Evolutionary conservation across 2,888 invertebrate species (phyloP).

Genomic region (Perizoma flavofasciatum): DNA sequence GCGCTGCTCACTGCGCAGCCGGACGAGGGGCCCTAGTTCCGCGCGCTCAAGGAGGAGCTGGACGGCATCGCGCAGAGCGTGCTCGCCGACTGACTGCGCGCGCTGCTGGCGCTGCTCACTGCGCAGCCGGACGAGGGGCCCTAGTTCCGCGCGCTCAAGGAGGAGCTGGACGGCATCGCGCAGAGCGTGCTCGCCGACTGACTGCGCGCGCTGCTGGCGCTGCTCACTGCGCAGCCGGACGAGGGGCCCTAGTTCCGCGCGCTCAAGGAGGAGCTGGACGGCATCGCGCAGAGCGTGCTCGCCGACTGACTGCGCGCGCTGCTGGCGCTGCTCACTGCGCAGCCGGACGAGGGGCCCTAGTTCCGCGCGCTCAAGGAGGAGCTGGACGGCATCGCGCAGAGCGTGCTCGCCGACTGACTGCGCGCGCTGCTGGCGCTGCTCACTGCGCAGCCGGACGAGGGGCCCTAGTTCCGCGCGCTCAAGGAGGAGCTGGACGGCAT

Average conservation of each 20-base stretch:
- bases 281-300: constrained; percentile 88
- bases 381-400: constrained; percentile 89
- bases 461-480: constrained; percentile 93
- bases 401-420: constrained; percentile 84
- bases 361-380: constrained; percentile 94
- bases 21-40: constrained; percentile 94
- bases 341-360: constrained; percentile 93
- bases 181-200: constrained; percentile 87
- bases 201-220: constrained; percentile 74
- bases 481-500: constrained; percentile 91
- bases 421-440: constrained; percentile 76
- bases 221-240: constrained; percentile 85
- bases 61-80: constrained; percentile 89
- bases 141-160: constrained; percentile 93
- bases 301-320: constrained; percentile 79
- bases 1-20: constrained; percentile 82
- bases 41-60: constrained; percentile 92
- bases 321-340: constrained; percentile 68
- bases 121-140: constrained; percentile 91
- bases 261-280: constrained; percentile 91
- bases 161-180: constrained; percentile 89
- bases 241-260: constrained; percentile 94
- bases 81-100: constrained; percentile 80
- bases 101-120: constrained; percentile 76
- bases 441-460: constrained; percentile 86